phyloP scores from a whole-genome alignment of 2,797 vertebrate species.

The Phataginus tricuspis region DNA sequence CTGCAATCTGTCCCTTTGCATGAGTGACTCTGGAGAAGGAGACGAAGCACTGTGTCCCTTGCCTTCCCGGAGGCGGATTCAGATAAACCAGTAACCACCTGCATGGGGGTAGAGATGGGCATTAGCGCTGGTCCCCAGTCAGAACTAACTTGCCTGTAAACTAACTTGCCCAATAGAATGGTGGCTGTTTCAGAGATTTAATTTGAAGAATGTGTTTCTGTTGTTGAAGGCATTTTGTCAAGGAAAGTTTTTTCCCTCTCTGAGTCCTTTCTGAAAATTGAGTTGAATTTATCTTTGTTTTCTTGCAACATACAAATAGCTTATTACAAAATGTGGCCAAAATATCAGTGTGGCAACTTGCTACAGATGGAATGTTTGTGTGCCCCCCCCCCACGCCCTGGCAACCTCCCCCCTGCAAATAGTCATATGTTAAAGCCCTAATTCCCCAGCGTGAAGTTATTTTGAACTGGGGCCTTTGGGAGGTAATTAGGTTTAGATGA shows the following conservation, averaged over 20 bases:
- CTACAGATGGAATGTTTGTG: neutral
- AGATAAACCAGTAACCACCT: neutral
- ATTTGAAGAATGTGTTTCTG: conserved; percentile 8
- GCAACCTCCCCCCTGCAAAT: too few species aligned
- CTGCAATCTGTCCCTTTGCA: neutral
- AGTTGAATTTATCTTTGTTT: neutral
- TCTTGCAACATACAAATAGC: neutral
- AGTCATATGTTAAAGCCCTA: neutral
- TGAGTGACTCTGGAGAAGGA: too few species aligned
- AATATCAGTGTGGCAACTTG: neutral
- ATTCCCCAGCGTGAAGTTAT: neutral
- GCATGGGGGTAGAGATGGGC: neutral
- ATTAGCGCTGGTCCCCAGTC: neutral
- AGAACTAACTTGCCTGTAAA: neutral
- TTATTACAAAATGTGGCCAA: neutral
- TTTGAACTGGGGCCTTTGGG: neutral
- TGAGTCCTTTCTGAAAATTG: neutral
- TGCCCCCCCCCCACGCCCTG: neutral
- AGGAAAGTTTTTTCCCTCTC: neutral
- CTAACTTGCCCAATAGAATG: neutral
- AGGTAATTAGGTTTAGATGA: neutral
- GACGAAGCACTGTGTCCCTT: neutral
- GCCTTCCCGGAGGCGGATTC: neutral
- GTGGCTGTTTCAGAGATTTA: neutral
- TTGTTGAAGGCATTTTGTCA: neutral